Base-by-base conservation (phyloP, 1,140 invertebrate species). In the Eufriesea mexicana region DNA sequence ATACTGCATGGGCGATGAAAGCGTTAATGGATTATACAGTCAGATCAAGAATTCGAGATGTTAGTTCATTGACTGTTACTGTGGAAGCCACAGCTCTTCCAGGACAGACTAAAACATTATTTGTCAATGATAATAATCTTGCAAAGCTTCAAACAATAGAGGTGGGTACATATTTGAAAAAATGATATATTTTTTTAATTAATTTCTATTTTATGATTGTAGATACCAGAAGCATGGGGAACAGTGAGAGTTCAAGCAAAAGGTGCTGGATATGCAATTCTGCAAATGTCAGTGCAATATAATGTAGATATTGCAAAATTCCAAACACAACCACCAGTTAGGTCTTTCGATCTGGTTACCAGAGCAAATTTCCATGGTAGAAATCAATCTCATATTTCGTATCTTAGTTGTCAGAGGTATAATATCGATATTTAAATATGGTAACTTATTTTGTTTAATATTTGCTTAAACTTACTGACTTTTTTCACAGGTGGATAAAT, bases 201-300 rank as follows among this genome's bases (percentile, higher is more conserved):
- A 73, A 68, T 73, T 79, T 74, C 51, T 54, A 14, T 85, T 66
- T 42, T 47, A 25, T 57, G 25, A 8, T 57, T 6, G 59, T 83
- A 97, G 96, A 98, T 98, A 92, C 97, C 98, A 1, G 96, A 98
- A 92, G 98, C 98, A 71, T 99, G 97, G 97, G 98, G 98, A 85
- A 98, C 97, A 18, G 97, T 99, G 2, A 97, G 98, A 92, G 97
- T 99, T 1, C 96, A 97, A 90, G 98, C 97, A 0, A 97, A 97
- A 92, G 98, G 98, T 80, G 97, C 97, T 25, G 98, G 98, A 35
- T 97, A 97, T 92, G 98, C 98, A 5, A 97, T 99, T 86, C 94
- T 98, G 61, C 98, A 99, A 95, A 97, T 99, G 96, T 97, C 97
- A 67, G 98, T 98, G n/a, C 97, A 98, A 90, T 99, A 99, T 92